phyloP scores from a whole-genome alignment of 2,888 invertebrate species.

The Quadriops clusia region DNA sequence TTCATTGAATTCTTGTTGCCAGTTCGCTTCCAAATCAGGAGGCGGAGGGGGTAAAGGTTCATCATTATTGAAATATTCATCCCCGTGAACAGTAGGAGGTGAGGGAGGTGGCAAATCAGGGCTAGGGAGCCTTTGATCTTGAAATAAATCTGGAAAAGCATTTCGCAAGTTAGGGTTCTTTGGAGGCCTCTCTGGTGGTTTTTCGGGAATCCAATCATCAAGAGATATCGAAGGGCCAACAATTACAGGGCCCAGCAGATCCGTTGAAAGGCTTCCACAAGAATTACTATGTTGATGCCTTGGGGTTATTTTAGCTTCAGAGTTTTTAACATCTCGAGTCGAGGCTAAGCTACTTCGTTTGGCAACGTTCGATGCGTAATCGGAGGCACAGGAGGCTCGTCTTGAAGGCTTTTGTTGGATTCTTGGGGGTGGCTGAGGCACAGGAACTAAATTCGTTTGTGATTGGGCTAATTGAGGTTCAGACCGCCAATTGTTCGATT shows the following conservation, averaged over 20 bases:
- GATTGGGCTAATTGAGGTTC: conserved; percentile 44
- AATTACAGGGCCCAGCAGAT: conserved; percentile 48
- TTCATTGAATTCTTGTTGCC: conserved; percentile 28
- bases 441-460: conserved; percentile 20
- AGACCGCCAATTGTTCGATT: conserved; percentile 40
- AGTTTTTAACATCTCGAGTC: conserved; percentile 26
- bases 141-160: conserved; percentile 36
- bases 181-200: conserved; percentile 67
- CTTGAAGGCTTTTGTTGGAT: conserved; percentile 40
- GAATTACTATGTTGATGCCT: conserved; percentile 48
- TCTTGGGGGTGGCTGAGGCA: conserved; percentile 34
- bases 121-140: conserved; percentile 42
- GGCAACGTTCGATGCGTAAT: conserved; percentile 45
- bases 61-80: conserved; percentile 47
- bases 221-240: conserved; percentile 50
- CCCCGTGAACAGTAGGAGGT: conserved; percentile 47
- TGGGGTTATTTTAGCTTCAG: conserved; percentile 25
- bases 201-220: conserved; percentile 59
- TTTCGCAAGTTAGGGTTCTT: conserved; percentile 57
- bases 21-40: conserved; percentile 37
- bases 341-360: conserved; percentile 35
- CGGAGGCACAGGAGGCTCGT: conserved; percentile 56
- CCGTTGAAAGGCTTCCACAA: conserved; percentile 46
- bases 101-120: conserved; percentile 52
- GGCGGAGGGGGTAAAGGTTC: conserved; percentile 57